phyloP scores from a whole-genome alignment of 2,888 invertebrate species.

The Pristionchus exspectatus region DNA sequence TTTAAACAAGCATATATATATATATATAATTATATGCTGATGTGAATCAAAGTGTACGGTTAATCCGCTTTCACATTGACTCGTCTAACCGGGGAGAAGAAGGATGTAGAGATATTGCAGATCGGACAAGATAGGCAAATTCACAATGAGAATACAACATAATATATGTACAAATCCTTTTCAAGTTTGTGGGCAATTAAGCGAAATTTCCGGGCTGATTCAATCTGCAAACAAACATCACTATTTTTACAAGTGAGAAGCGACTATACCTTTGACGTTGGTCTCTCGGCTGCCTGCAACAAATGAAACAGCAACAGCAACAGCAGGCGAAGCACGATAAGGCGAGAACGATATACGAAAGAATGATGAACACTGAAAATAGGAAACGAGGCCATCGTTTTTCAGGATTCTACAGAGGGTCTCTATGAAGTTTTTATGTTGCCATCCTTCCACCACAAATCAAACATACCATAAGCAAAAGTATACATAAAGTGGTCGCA shows the following conservation, averaged over 20 bases:
- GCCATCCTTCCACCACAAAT: neutral
- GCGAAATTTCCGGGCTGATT: neutral
- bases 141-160: neutral
- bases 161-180: neutral
- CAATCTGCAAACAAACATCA: neutral
- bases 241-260: neutral
- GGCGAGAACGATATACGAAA: constrained; percentile 58
- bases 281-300: constrained; percentile 52
- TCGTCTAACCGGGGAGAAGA: neutral
- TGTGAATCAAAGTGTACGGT: neutral
- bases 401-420: neutral
- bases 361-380: constrained; percentile 59
- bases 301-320: constrained; percentile 64
- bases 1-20: no score
- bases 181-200: neutral
- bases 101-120: neutral
- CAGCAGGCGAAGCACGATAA: constrained; percentile 60
- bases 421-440: neutral
- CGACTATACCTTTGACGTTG: neutral
- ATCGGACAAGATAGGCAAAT: neutral
- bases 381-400: neutral
- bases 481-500: constrained; percentile 59
- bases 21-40: neutral
- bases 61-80: no score
- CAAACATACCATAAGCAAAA: constrained; percentile 56